Percentiles rank a stretch among this genome's conserved stretches.
Evolutionary conservation across 2,113 vertebrate species (phyloP).

Genomic region (Burhinus bistriatus): DNA sequence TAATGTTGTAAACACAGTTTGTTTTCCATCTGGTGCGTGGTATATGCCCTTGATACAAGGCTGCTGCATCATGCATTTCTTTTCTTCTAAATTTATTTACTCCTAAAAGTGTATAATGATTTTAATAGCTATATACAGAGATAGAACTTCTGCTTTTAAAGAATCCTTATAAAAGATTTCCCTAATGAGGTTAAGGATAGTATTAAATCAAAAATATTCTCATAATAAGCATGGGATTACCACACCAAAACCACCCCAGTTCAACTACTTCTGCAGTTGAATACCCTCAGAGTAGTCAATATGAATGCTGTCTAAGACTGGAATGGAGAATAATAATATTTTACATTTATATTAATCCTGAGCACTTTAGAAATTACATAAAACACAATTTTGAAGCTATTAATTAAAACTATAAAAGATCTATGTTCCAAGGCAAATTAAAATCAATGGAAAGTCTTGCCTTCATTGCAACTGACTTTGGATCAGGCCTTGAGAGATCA

Average conservation of each 20-base stretch:
- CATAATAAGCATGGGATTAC: not conserved
- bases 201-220: not conserved
- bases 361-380: not conserved
- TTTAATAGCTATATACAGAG: constrained; percentile 7
- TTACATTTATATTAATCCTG: not conserved
- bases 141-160: not conserved
- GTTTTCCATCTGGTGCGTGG: constrained; percentile 63
- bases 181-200: not conserved
- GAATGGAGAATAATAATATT: not conserved
- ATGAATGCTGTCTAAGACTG: not conserved
- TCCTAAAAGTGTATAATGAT: constrained; percentile 4
- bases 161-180: not conserved
- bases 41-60: constrained; percentile 57
- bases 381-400: not conserved
- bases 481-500: not conserved
- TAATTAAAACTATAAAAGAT: not conserved
- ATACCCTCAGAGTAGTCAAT: not conserved
- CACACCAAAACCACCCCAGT: accelerated
- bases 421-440: not conserved
- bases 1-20: constrained; percentile 68
- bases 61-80: constrained; percentile 38
- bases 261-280: not conserved
- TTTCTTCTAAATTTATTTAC: constrained; percentile 28
- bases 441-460: not conserved
- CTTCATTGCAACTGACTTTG: not conserved